Conservation (phyloP, 2,113 vertebrate species). For the Nothoprocta perdicaria region DNA sequence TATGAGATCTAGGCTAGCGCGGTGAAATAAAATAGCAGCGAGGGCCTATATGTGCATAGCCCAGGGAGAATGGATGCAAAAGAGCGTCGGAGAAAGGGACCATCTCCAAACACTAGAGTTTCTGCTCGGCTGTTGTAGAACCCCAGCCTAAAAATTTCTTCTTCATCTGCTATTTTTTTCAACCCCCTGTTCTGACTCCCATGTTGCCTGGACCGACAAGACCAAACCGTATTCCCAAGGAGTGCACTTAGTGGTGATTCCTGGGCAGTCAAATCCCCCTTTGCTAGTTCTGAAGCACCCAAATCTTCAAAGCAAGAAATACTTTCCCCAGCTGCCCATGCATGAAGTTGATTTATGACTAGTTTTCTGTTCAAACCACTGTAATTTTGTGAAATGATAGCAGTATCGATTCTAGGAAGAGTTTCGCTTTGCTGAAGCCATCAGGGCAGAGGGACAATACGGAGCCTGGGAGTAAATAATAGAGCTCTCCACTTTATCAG, state of each 20-base stretch:
- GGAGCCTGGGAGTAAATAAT: conserved; percentile 66
- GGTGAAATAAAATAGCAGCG: not conserved
- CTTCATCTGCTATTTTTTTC: not conserved
- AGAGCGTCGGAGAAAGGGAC: not conserved
- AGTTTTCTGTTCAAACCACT: conserved; percentile 80
- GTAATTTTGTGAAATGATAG: conserved; percentile 89
- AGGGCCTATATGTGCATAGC: not conserved
- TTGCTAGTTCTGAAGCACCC: not conserved
- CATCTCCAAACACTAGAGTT: not conserved
- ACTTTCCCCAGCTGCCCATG: conserved; percentile 54
- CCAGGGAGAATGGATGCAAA: not conserved
- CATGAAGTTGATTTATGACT: conserved; percentile 79
- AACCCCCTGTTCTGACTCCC: not conserved
- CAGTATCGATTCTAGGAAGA: conserved; percentile 86
- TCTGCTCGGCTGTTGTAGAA: not conserved
- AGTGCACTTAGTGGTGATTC: not conserved
- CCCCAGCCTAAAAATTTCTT: not conserved
- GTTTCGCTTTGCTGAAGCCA: conserved; percentile 84
- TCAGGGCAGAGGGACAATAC: conserved; percentile 73
- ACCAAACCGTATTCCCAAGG: not conserved
- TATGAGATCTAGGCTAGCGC: rapidly evolving
- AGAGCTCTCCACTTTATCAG: conserved; percentile 75
- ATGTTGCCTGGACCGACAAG: not conserved
- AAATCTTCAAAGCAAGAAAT: conserved; percentile 25
- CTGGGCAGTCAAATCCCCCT: not conserved